Base-by-base conservation (phyloP, 2,113 vertebrate genomes). In the Spheniscus mendiculus region DNA sequence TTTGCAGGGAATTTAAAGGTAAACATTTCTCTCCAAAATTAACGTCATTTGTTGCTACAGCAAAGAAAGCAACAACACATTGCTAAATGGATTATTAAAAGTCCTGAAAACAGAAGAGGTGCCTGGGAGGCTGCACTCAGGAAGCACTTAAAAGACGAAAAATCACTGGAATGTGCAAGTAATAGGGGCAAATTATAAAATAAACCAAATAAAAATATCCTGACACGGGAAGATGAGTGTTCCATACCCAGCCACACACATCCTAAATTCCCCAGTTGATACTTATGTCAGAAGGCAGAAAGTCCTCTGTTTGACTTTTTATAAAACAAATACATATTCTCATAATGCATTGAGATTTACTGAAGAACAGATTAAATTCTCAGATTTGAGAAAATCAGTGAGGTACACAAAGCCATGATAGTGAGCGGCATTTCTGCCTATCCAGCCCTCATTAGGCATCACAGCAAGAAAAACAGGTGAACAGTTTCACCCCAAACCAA, bases 1-100 rank as follows among this genome's bases (percentile, higher is more conserved):
- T 63, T 73, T 74, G 2, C 52, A 80, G 55, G 55, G 83, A 89
- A 92, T 78, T 93, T 78, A 80, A 94, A 94, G 34, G 80, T 49
- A 97, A 97, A 97, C 72, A 87, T 90, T 89, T 91, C 8, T 66
- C 27, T 91, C 87, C 42, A 87, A 96, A 95, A 96, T 96, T 89
- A 74, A 96, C 55, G 83, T 83, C 20, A 15, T 77, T 95, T 95
- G 83, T 94, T 93, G 79, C 93, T 89, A 94, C 50, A 81, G 92
- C 88, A 95, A 88, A 88, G 92, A 86, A 90, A 92, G 88, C 76
- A 80, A 86, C 79, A 95, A 53, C 53, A 63, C 76, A 83, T 78
- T 90, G 67, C 76, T 87, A 94, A 95, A 91, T 86, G 71, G 82
- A 92, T 95, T 94, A 90, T 92, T 95, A 81, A 49, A 95, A 93